Evolutionary conservation across 2,113 vertebrate genomes (phyloP).

Genomic region (Nerophis lumbriciformis): DNA sequence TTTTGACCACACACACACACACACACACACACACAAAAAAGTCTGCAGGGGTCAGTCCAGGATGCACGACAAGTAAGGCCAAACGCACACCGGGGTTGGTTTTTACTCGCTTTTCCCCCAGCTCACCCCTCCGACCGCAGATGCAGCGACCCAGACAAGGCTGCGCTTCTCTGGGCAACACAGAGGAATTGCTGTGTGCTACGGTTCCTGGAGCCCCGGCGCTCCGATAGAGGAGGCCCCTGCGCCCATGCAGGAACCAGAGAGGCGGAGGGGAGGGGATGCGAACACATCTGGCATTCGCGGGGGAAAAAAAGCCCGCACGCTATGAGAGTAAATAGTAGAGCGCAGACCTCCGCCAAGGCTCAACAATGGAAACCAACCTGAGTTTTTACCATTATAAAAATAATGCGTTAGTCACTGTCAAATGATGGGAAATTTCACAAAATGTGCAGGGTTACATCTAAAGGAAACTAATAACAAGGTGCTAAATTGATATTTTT

Average conservation of each 20-base stretch:
- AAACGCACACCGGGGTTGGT: constrained; percentile 39
- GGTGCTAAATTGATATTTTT: too few species aligned
- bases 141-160: constrained; percentile 68
- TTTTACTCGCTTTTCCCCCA: constrained; percentile 36
- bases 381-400: too few species aligned
- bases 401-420: too few species aligned
- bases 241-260: constrained; percentile 67
- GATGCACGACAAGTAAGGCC: constrained; percentile 28
- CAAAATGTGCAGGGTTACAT: too few species aligned
- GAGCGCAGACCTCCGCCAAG: constrained; percentile 5
- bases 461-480: too few species aligned
- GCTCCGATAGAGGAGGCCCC: constrained; percentile 66
- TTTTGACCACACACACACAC: too few species aligned
- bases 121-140: constrained; percentile 55
- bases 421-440: too few species aligned
- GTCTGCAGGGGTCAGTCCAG: constrained; percentile 22
- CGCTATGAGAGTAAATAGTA: constrained; percentile 26
- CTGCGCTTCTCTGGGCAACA: constrained; percentile 68
- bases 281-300: constrained; percentile 68
- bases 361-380: too few species aligned
- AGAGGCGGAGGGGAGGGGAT: constrained; percentile 54
- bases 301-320: constrained; percentile 33
- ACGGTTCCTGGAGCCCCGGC: constrained; percentile 60
- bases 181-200: constrained; percentile 69
- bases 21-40: neutral